These are phyloP conservation scores for Nibea coibor DNA, from an alignment of 2,113 vertebrate species.

Conservation along the genomic window DNA sequence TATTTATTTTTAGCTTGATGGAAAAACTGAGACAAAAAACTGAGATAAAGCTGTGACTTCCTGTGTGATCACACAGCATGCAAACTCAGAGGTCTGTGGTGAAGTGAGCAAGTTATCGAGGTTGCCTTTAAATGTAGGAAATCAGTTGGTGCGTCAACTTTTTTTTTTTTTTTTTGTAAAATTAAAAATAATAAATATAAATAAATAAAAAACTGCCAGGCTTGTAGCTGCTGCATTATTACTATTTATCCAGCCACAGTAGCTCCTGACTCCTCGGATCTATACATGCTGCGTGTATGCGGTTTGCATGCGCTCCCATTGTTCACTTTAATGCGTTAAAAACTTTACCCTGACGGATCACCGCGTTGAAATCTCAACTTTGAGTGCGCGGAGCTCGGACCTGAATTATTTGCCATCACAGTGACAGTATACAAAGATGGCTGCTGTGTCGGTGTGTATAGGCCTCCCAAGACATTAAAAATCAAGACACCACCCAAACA, in stretches of 20 bases:
- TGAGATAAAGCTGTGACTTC: not conserved
- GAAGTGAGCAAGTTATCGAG: not conserved
- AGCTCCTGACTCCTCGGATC: not conserved
- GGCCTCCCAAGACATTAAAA: slow-evolving; percentile 34
- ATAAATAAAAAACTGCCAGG: not conserved
- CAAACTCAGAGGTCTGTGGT: not conserved
- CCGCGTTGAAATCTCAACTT: not conserved
- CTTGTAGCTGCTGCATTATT: slow-evolving; percentile 20
- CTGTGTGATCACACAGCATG: slow-evolving; percentile 2
- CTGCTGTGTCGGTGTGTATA: slow-evolving; percentile 36
- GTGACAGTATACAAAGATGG: slow-evolving; percentile 57
- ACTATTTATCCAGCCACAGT: not conserved
- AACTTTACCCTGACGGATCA: slow-evolving; percentile 17
- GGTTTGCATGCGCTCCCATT: not conserved
- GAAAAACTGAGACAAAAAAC: not conserved
- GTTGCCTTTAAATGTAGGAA: slow-evolving; percentile 6
- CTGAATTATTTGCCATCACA: slow-evolving; percentile 42
- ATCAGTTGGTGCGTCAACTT: not conserved
- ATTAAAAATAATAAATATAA: slow-evolving; percentile 6
- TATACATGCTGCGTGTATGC: not conserved
- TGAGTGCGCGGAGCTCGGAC: slow-evolving; percentile 18
- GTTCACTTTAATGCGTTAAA: slow-evolving; percentile 9
- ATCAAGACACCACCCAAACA: slow-evolving; percentile 8
- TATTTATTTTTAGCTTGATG: not conserved
- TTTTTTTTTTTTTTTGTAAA: not conserved